Evolutionary conservation across 92 coral and sea anemone species (phyloP).

Genomic region (Bergia sp.): DNA sequence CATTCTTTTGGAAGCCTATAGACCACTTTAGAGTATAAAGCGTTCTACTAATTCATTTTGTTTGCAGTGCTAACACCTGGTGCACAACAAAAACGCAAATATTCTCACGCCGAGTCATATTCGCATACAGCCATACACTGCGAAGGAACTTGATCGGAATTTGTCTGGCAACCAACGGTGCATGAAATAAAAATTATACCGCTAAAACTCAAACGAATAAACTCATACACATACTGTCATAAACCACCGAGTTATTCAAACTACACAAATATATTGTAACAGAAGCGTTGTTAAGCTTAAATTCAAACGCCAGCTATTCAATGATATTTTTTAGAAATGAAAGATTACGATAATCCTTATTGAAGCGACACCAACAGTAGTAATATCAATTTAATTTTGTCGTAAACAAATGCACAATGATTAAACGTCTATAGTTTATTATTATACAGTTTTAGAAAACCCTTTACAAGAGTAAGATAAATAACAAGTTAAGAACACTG

Average conservation of each 20-base stretch:
- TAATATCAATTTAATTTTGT: conserved; percentile 7
- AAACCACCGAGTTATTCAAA: neutral
- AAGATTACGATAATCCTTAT: neutral
- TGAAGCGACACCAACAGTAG: conserved; percentile 17
- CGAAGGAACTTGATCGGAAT: neutral
- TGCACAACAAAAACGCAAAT: conserved; percentile 15
- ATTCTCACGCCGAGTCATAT: neutral
- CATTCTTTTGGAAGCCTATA: conserved; percentile 20
- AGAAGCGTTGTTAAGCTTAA: neutral
- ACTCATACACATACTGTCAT: neutral
- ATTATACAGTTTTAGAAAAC: neutral
- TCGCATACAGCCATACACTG: neutral
- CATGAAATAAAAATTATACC: neutral
- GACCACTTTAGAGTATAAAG: conserved; percentile 2
- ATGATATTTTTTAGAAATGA: neutral
- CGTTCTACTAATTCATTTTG: neutral
- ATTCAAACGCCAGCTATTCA: neutral
- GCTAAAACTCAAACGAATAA: neutral
- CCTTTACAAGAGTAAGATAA: neutral
- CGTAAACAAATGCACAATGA: neutral
- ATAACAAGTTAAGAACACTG: neutral
- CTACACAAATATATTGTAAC: neutral
- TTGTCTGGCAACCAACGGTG: neutral
- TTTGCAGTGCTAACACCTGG: conserved; percentile 22
- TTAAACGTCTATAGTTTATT: neutral